Evolutionary conservation across 2,888 invertebrate genomes (phyloP), one percentile per base, ranked within the genome.

Genomic region (Euphydryas editha): DNA sequence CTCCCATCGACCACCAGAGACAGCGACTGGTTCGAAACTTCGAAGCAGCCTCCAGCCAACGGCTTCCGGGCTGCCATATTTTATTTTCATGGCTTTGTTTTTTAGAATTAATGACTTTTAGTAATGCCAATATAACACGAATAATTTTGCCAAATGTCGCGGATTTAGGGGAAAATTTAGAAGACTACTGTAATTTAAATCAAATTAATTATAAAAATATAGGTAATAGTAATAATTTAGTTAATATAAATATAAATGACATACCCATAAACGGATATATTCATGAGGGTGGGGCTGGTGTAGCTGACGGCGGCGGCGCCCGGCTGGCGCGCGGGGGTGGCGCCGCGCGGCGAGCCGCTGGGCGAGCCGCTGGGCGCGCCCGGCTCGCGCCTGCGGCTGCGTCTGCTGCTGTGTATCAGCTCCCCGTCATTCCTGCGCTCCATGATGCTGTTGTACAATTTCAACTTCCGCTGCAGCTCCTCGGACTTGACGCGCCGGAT

Each of bases 341-440:
- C 65, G 64, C 74, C 18, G 44, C 86, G 71, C 47, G 90, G 89
- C 0, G 90, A 83, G 37, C 76, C 79, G 0, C n/a, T n/a, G 69
- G 59, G 30, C 5, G 30, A 8, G 4, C 30, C 0, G 79, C 84
- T 0, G 87, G 85, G n/a, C n/a, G n/a, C n/a, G 17, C 86, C 83
- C 5, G 81, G 78, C 20, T 82, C 85, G 47, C 80, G 67, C 68
- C 87, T 78, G 69, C 92, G 81, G 59, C 89, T 92, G 62, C 89
- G 82, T 18, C 87, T 81, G 49, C 90, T 92, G 56, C 93, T 94
- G 60, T 95, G 95, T 54, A 95, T 95, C 81, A 95, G 94, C 70
- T 95, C 95, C 63, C 95, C 95, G 72, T 96, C 96, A 72, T 94
- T 96, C 70, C 95, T 95, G 89, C 95, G 94, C 83, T 95, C 94